Evolutionary conservation across 2,113 vertebrate genomes (phyloP).

Genomic region (Notothenia rossii): DNA sequence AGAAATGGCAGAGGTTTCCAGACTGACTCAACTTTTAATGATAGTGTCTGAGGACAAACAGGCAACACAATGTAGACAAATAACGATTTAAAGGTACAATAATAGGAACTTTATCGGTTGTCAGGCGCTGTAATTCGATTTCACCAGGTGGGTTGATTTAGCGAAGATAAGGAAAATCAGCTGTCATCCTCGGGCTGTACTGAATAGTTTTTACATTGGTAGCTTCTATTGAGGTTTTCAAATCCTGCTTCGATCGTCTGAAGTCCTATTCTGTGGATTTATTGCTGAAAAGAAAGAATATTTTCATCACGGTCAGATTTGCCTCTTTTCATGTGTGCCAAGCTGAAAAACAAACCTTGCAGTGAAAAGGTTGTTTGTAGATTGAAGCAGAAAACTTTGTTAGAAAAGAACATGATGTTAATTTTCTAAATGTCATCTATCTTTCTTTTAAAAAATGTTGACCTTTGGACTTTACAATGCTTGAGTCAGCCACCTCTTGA

Average conservation of each 20-base stretch:
- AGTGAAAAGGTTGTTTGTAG: neutral
- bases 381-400: neutral
- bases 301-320: no score
- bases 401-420: neutral
- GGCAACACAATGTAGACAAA: neutral
- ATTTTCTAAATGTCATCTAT: neutral
- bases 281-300: neutral
- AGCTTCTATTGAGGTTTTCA: neutral
- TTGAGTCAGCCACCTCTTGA: neutral
- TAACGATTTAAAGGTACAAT: neutral
- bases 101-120: no score
- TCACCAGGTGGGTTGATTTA: neutral
- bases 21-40: slow-evolving; percentile 43
- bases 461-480: neutral
- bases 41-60: slow-evolving; percentile 33
- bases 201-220: neutral
- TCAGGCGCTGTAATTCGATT: neutral
- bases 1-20: slow-evolving; percentile 21
- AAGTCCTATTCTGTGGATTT: neutral
- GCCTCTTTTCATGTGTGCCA: neutral
- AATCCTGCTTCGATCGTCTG: neutral
- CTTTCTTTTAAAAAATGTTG: neutral
- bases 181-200: neutral
- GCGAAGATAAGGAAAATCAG: neutral
- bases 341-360: neutral